Base-by-base conservation (phyloP, 2,888 invertebrate genomes). In the Muschampia plurimacula region DNA sequence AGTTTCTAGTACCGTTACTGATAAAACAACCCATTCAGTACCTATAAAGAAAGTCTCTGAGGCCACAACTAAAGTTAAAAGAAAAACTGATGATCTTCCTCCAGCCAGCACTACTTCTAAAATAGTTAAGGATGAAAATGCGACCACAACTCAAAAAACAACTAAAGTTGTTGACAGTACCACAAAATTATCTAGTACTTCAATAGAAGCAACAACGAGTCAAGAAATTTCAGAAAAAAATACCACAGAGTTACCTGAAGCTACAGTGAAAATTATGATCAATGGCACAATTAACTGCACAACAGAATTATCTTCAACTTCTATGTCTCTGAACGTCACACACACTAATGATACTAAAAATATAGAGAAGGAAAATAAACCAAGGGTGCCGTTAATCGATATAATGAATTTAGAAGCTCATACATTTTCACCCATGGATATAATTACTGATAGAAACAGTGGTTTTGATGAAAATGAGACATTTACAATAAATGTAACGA, bases 401-500 rank as follows among this genome's bases (percentile, higher is more conserved):
- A 80, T 77, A 55, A 81, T 77, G 41, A 82, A 82, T 68, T 81
- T 88, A 13, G 90, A 91, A 76, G 84, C 85, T 3, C 87, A 89
- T 59, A 90, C 91, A 0, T 89, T 86, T 76, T 84, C 89, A 32
- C 85, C 91, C 2, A 85, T 86, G 60, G 93, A 93, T 52, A 91
- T 94, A 10, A 93, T 93, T 49, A 93, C 93, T 1, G 89, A 93
- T 66, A 83, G 88, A 76, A 87, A 85, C 65, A 88, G 82, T n/a
- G 86, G 79, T n/a, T 90, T 88, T 67, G 91, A 91, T 74, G 95
- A 95, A 28, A 92, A 94, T 76, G 95, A 95, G 78, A 91, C 92
- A 36, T 94, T 95, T 74, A 93, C 94, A 66, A 95, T 95, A 76
- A 95, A 95, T 78, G 95, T 96, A 10, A 95, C 95, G 3, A 95